Evolutionary conservation across 2,888 invertebrate genomes (phyloP), one percentile per base, ranked within the genome.

Genomic region (Harpalus rubripes): DNA sequence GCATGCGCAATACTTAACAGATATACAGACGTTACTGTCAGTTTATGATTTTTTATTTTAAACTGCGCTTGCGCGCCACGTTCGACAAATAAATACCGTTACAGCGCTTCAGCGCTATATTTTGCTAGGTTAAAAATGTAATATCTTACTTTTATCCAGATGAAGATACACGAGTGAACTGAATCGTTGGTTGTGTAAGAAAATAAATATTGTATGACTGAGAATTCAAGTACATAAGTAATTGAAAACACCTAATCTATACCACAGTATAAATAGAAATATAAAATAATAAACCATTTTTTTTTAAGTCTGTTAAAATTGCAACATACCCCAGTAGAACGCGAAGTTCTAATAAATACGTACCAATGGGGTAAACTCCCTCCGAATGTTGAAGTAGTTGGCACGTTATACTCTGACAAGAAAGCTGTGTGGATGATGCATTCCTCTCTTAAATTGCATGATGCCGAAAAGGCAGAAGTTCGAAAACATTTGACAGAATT

Each of bases 381-480:
- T 80, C 88, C 87, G 6, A 88, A 90, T 81, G 90, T 88, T 41
- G 88, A 88, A 44, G 59, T 80, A 22, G 72, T 84, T 15, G 18
- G 52, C 26, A 56, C 65, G 22, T n/a, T 61, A 8, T 78, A 86
- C 52, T 80, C 86, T 52, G 63, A 84, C 3, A 87, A 87, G 7
- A 87, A 88, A 15, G 88, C 89, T 26, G 88, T 91, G 85, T 93
- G 93, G 89, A 91, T 92, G 0, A 89, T 94, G 87, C 93, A 94
- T 88, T 90, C 90, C 86, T 93, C 93, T 1, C 90, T 93, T 10
- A 90, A 92, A 65, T 88, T 94, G 5, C 89, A 90, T 52, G 88
- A 90, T 59, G 88, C 90, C 18, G 88, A 90, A 16, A 90, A 91
- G 74, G 85, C 89, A 65, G 88, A 90, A 1, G 87, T 93, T 82